Percentiles rank a stretch among this genome's conserved stretches.
These are phyloP conservation scores for Paelopatides confundens DNA, from an alignment of 53 echinoderm and acorn worm species.

Conservation along the genomic window DNA sequence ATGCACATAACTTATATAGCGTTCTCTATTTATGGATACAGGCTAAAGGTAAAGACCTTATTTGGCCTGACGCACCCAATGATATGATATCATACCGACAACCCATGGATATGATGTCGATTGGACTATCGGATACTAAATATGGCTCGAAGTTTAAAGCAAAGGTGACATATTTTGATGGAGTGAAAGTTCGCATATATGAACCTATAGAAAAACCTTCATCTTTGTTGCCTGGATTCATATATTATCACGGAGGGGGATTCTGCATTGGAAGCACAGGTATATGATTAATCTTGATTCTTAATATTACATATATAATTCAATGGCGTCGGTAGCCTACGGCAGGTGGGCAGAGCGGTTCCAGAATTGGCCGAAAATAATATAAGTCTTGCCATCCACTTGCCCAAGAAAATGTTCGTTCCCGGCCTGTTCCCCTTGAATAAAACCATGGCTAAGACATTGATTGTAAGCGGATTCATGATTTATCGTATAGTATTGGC, in stretches of 20 bases:
- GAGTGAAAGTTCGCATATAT: not conserved
- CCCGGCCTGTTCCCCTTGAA: too few relatives aligned
- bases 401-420: too few relatives aligned
- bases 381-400: too few relatives aligned
- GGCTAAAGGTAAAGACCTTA: not conserved
- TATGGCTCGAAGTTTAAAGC: not conserved
- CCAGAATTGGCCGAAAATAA: too few relatives aligned
- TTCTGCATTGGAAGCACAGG: conserved; percentile 7
- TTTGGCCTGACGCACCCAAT: not conserved
- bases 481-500: too few relatives aligned
- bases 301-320: too few relatives aligned
- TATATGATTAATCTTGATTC: not conserved
- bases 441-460: too few relatives aligned
- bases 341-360: too few relatives aligned
- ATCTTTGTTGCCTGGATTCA: not conserved
- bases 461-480: too few relatives aligned
- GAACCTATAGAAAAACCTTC: not conserved
- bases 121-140: not conserved
- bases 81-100: not conserved
- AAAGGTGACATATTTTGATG: not conserved
- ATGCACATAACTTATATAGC: too few relatives aligned
- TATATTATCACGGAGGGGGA: not conserved
- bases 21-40: too few relatives aligned
- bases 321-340: too few relatives aligned
- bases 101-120: not conserved